phyloP scores from a whole-genome alignment of 2,797 vertebrate species.

The Coracias cyanogaster region DNA sequence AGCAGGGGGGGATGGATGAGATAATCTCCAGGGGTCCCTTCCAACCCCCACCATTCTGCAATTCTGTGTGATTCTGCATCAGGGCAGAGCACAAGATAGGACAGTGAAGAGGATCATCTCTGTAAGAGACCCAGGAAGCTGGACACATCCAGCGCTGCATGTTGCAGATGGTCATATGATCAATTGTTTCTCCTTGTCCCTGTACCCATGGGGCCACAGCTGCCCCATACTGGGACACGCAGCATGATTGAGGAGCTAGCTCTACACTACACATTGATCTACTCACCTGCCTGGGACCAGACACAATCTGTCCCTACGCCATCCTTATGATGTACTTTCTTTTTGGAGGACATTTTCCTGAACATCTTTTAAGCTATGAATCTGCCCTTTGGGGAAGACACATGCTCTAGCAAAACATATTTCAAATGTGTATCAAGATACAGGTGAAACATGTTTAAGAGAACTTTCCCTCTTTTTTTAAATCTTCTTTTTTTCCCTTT shows the following conservation, averaged over 20 bases:
- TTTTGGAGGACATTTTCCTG: neutral
- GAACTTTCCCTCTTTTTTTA: neutral
- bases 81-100: neutral
- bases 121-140: neutral
- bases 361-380: neutral
- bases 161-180: neutral
- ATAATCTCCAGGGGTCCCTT: neutral
- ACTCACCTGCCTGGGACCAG: neutral
- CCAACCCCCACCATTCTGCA: neutral
- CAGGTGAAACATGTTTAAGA: neutral
- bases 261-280: rapidly evolving
- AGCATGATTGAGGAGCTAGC: neutral
- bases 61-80: neutral
- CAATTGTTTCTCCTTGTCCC: neutral
- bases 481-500: no score
- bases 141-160: no score
- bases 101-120: neutral
- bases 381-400: neutral
- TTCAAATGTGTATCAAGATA: neutral
- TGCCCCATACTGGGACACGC: neutral
- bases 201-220: neutral
- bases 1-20: neutral
- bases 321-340: rapidly evolving
- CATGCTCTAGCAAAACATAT: neutral
- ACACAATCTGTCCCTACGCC: neutral